A percentile compares a stretch with the other conserved stretches of the same genome.
phyloP scores from a whole-genome alignment of 2,113 vertebrate genomes.

The Propithecus coquereli region DNA sequence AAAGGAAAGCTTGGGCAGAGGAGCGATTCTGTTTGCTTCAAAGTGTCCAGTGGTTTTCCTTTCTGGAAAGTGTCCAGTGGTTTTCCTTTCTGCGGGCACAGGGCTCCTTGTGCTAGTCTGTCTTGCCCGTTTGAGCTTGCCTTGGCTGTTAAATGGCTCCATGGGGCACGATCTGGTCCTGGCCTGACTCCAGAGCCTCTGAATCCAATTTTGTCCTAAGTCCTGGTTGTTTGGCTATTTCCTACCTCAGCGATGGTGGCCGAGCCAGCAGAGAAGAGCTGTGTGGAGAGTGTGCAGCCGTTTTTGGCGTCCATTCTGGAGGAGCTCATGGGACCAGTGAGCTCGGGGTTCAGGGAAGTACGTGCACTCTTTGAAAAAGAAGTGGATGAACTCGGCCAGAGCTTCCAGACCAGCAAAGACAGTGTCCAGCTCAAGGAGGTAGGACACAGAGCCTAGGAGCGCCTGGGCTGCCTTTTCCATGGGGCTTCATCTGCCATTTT shows the following conservation, averaged over 20 bases:
- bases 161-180: not conserved
- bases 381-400: slow-evolving; percentile 86
- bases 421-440: slow-evolving; percentile 85
- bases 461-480: not conserved
- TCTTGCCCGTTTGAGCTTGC: not conserved
- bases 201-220: not conserved
- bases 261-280: slow-evolving; percentile 85
- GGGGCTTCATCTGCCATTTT: not conserved
- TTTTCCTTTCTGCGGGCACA: not conserved
- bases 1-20: not conserved
- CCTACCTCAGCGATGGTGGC: slow-evolving; percentile 82
- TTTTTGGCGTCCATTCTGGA: slow-evolving; percentile 90
- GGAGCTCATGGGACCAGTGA: slow-evolving; percentile 94
- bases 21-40: not conserved
- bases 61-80: not conserved
- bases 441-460: not conserved
- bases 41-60: not conserved
- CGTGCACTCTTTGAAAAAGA: slow-evolving; percentile 85
- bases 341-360: slow-evolving; percentile 89
- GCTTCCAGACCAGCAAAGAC: slow-evolving; percentile 78
- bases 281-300: slow-evolving; percentile 86
- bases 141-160: not conserved
- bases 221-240: not conserved
- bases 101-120: accelerated
- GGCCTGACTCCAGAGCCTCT: not conserved